Evolutionary conservation across 2,888 invertebrate genomes (phyloP).

Genomic region (Tridacna crocea): DNA sequence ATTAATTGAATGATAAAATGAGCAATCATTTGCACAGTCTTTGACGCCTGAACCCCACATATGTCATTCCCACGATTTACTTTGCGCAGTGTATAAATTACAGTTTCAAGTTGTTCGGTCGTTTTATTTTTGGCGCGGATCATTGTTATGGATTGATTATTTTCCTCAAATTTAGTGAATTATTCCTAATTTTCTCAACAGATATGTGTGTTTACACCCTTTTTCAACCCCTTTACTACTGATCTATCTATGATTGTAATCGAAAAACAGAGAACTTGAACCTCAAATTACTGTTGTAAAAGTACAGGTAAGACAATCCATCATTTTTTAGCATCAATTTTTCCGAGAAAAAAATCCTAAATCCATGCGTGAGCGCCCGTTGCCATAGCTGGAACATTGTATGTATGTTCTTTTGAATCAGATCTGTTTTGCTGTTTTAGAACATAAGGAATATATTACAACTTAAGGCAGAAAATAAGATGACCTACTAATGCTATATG

Average conservation of each 20-base stretch:
- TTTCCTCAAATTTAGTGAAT: slow-evolving; percentile 45
- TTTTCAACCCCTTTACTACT: slow-evolving; percentile 43
- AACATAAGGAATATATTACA: not conserved
- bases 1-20: no score
- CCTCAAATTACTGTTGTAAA: slow-evolving; percentile 39
- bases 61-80: not conserved
- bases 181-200: slow-evolving; percentile 22
- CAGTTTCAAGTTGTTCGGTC: slow-evolving; percentile 68
- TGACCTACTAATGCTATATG: slow-evolving; percentile 42
- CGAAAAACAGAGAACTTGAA: not conserved
- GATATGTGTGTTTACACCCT: slow-evolving; percentile 28
- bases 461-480: not conserved
- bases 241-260: slow-evolving; percentile 26
- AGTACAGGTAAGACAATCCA: slow-evolving; percentile 63
- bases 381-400: not conserved
- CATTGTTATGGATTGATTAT: slow-evolving; percentile 74
- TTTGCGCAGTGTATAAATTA: not conserved
- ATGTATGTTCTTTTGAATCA: not conserved
- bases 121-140: slow-evolving; percentile 81
- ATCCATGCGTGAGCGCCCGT: not conserved
- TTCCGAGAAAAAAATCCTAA: slow-evolving; percentile 1
- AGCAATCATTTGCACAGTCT: not conserved
- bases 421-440: not conserved
- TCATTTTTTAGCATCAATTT: slow-evolving; percentile 51
- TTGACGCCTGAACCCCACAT: no score